A percentile compares a stretch with the other conserved stretches of the same genome.
These are phyloP conservation scores for Gila orcuttii DNA, from an alignment of 2,113 vertebrate genomes.

Conservation along the genomic window DNA sequence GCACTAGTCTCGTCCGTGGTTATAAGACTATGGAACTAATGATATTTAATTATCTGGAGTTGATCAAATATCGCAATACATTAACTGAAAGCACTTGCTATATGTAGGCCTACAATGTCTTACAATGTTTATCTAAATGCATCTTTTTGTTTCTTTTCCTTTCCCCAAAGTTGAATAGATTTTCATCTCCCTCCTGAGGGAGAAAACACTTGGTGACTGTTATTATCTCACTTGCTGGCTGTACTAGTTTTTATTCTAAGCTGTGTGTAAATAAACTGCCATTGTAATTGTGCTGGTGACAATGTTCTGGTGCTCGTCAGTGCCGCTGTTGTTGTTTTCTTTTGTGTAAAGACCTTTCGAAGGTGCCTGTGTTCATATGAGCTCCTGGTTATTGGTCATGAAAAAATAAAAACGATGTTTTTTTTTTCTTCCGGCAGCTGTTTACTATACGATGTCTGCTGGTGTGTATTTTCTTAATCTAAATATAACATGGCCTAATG, in stretches of 20 bases:
- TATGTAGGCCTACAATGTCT: constrained; percentile 37
- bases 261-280: constrained; percentile 70
- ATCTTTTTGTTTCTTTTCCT: constrained; percentile 62
- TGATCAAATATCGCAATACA: constrained; percentile 55
- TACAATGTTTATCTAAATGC: constrained; percentile 55
- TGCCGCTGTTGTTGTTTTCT: constrained; percentile 72
- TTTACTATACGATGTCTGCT: constrained; percentile 66
- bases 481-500: neutral
- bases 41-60: constrained; percentile 38
- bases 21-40: constrained; percentile 19
- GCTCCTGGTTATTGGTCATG: constrained; percentile 61
- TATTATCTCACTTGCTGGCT: constrained; percentile 66
- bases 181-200: constrained; percentile 56
- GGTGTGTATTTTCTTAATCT: constrained; percentile 39
- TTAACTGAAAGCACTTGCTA: constrained; percentile 57
- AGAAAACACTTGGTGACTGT: constrained; percentile 74
- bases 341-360: constrained; percentile 70
- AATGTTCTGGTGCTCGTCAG: constrained; percentile 68
- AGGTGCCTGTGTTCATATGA: constrained; percentile 58
- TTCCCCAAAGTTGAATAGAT: constrained; percentile 58
- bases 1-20: constrained; percentile 28
- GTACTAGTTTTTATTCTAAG: constrained; percentile 56
- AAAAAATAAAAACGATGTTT: constrained; percentile 70
- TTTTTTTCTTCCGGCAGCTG: constrained; percentile 73
- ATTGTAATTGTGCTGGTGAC: constrained; percentile 66